phyloP scores from a whole-genome alignment of 2,888 invertebrate genomes.

The Cylloceria caligata region DNA sequence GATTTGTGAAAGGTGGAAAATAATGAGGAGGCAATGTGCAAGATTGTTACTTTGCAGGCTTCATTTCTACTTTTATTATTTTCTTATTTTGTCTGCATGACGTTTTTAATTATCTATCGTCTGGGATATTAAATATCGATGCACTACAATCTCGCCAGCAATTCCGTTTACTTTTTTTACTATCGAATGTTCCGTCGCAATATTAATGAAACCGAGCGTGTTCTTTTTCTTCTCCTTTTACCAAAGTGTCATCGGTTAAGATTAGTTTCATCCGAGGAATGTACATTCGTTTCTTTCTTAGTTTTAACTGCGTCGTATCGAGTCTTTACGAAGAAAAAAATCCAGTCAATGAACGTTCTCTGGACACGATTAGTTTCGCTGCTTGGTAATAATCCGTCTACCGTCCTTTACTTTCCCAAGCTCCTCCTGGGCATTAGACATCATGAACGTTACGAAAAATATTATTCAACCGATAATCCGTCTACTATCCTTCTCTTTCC shows the following conservation, averaged over 20 bases:
- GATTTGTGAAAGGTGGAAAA: too few species aligned
- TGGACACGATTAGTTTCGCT: slow-evolving; percentile 23
- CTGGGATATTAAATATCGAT: slow-evolving; percentile 39
- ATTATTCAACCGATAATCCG: not conserved
- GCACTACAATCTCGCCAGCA: not conserved
- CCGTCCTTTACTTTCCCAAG: not conserved
- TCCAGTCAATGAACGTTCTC: slow-evolving; percentile 35
- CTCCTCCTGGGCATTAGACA: slow-evolving; percentile 3
- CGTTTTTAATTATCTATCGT: not conserved
- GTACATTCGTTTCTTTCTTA: slow-evolving; percentile 17
- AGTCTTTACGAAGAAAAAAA: slow-evolving; percentile 43
- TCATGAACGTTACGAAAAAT: slow-evolving; percentile 1
- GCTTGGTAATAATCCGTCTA: slow-evolving; percentile 25
- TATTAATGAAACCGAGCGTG: not conserved
- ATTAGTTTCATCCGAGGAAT: slow-evolving; percentile 24
- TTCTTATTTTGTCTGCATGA: too few species aligned
- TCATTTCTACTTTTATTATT: not conserved
- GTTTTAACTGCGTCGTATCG: slow-evolving; percentile 15
- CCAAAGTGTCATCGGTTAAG: slow-evolving; percentile 11
- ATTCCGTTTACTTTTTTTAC: slow-evolving; percentile 6
- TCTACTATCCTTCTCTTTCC: not conserved
- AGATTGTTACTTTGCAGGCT: too few species aligned
- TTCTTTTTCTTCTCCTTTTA: slow-evolving; percentile 3
- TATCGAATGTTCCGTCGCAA: not conserved
- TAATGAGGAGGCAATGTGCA: too few species aligned